Evolutionary conservation across 2,797 vertebrate species (phyloP).

Genomic region (Pantherophis vulpinus): DNA sequence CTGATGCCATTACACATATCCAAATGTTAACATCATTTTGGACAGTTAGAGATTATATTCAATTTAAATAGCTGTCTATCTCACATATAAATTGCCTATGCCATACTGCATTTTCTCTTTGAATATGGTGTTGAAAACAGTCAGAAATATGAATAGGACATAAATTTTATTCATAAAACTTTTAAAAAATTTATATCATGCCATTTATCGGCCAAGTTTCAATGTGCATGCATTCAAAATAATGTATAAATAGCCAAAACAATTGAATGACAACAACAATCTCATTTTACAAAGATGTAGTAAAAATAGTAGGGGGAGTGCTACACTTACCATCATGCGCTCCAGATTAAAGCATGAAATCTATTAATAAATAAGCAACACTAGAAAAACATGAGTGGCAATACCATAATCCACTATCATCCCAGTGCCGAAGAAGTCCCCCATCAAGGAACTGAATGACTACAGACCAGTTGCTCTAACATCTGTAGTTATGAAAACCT

Average conservation of each 20-base stretch:
- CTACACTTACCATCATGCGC: background rate
- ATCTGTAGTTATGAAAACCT: no score
- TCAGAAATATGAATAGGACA: background rate
- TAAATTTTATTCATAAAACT: background rate
- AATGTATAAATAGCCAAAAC: background rate
- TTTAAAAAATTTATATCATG: background rate
- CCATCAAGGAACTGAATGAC: no score
- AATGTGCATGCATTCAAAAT: background rate
- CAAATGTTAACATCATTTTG: background rate
- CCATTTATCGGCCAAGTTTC: background rate
- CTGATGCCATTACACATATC: background rate
- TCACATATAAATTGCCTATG: background rate
- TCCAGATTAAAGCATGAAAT: background rate
- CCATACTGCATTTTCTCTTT: background rate
- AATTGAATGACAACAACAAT: background rate
- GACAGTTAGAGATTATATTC: background rate
- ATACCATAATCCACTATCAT: background rate
- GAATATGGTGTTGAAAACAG: background rate
- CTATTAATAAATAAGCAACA: background rate
- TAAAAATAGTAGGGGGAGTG: background rate
- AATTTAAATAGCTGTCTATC: background rate
- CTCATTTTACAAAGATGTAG: background rate
- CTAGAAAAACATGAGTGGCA: background rate
- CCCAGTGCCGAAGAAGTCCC: no score
- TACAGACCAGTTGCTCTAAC: no score